These are phyloP conservation scores for Acanthornis magna DNA, from an alignment of 2,797 vertebrate genomes.

Conservation along the genomic window DNA sequence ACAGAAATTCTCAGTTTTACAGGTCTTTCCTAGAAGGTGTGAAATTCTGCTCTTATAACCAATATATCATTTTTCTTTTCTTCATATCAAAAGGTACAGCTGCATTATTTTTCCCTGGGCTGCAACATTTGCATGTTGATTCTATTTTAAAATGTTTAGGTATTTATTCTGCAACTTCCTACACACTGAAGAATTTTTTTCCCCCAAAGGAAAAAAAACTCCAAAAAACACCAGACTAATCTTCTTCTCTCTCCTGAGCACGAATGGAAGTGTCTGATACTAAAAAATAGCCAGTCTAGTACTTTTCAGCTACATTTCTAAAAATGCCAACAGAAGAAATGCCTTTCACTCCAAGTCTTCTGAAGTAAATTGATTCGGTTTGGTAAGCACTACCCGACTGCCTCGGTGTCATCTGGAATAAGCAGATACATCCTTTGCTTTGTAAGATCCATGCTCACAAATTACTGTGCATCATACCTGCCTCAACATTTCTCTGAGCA, in stretches of 20 bases:
- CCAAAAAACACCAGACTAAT: neutral
- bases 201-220: neutral
- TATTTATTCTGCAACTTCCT: neutral
- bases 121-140: neutral
- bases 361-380: neutral
- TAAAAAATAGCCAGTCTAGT: neutral
- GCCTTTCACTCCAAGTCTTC: neutral
- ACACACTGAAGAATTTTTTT: neutral
- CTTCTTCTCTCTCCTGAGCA: neutral
- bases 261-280: neutral
- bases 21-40: neutral
- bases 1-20: neutral
- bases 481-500: neutral
- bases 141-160: neutral
- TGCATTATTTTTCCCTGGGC: neutral
- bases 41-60: neutral
- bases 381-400: neutral
- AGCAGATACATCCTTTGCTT: neutral
- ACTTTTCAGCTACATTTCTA: neutral
- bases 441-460: neutral
- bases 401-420: neutral
- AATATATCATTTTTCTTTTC: neutral
- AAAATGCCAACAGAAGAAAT: neutral
- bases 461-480: neutral
- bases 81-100: neutral